Evolutionary conservation across 1,140 invertebrate species (phyloP).

Genomic region (Diprion similis): DNA sequence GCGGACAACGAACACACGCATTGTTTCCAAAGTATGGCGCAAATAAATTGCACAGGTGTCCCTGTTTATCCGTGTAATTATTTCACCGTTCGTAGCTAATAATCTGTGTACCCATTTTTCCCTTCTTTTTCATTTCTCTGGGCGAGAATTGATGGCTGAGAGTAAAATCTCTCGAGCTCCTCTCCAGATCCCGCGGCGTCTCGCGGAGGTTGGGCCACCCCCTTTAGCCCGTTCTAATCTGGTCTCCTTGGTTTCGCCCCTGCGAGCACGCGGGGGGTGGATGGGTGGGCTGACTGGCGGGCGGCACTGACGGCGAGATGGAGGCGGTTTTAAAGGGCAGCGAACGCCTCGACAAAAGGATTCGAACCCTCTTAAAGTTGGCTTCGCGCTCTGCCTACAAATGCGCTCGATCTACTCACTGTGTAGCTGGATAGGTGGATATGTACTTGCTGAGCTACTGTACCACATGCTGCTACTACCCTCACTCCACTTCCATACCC

Average conservation of each 20-base stretch:
- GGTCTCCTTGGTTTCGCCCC: slow-evolving; percentile 62
- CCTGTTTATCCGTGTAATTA: too few relatives aligned
- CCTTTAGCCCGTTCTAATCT: slow-evolving; percentile 57
- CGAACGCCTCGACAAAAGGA: slow-evolving; percentile 56
- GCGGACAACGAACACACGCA: too few relatives aligned
- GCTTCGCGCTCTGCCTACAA: slow-evolving; percentile 51
- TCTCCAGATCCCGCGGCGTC: slow-evolving; percentile 25
- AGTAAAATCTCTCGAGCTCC: slow-evolving; percentile 34
- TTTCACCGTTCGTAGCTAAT: too few relatives aligned
- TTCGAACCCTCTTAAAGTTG: slow-evolving; percentile 59
- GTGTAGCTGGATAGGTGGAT: not conserved
- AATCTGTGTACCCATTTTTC: slow-evolving; percentile 22
- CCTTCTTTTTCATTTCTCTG: not conserved
- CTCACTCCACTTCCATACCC: not conserved
- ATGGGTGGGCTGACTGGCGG: too few relatives aligned
- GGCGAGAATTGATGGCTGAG: too few relatives aligned
- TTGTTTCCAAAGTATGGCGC: too few relatives aligned
- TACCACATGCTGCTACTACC: not conserved
- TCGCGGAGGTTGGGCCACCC: slow-evolving; percentile 43
- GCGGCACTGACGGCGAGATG: slow-evolving; percentile 23
- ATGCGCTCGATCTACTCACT: slow-evolving; percentile 35
- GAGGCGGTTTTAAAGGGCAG: slow-evolving; percentile 57
- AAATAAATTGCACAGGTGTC: too few relatives aligned
- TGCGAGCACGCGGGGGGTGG: slow-evolving; percentile 23
- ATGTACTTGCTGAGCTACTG: slow-evolving; percentile 2